Percentiles rank a stretch among this genome's conserved stretches.
phyloP scores from a whole-genome alignment of 2,888 invertebrate genomes.

The Sceliomorpha sp. region DNA sequence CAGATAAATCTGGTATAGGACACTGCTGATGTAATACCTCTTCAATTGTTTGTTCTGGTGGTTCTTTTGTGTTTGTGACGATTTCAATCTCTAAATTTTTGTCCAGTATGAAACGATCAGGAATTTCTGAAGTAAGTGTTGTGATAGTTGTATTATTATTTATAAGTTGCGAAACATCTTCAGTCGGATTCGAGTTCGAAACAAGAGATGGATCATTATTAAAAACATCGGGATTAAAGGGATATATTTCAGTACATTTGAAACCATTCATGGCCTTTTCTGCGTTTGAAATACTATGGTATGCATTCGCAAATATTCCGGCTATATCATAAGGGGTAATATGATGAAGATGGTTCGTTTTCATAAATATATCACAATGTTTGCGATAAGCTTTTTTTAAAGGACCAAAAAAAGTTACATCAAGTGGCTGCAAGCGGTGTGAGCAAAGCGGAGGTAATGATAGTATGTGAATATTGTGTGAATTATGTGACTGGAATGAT shows the following conservation, averaged over 20 bases:
- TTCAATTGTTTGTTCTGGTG: too few species aligned
- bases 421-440: constrained; percentile 45
- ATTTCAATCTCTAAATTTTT: background rate
- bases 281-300: constrained; percentile 3
- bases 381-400: constrained; percentile 32
- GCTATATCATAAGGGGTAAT: constrained; percentile 32
- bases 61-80: too few species aligned
- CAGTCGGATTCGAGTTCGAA: background rate
- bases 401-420: constrained; percentile 40
- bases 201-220: too few species aligned
- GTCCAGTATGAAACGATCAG: too few species aligned
- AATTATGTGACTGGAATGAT: constrained; percentile 25
- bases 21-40: background rate
- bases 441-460: constrained; percentile 45
- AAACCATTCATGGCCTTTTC: constrained; percentile 24
- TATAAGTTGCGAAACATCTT: background rate
- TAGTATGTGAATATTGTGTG: constrained; percentile 29
- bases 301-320: constrained; percentile 20
- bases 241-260: too few species aligned
- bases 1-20: constrained; percentile 15
- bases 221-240: too few species aligned
- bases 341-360: constrained; percentile 12
- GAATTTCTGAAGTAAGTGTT: background rate
- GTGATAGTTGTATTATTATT: constrained; percentile 2
- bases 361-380: constrained; percentile 35